Evolutionary conservation across 2,888 invertebrate species (phyloP).

Genomic region (Ectropis crepuscularia): DNA sequence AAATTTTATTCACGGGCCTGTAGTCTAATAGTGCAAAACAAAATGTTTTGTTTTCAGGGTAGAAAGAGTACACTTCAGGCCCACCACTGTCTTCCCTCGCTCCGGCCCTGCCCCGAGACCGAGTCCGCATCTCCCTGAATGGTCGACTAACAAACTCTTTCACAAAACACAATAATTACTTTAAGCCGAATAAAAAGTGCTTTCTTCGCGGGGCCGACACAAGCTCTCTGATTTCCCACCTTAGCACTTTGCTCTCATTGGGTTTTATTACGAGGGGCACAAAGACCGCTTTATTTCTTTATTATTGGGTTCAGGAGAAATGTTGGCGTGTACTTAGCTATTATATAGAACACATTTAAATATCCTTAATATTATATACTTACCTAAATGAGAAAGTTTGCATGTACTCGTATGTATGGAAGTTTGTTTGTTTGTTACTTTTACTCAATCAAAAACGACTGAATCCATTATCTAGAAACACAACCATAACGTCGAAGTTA

Average conservation of each 20-base stretch:
- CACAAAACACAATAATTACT: slow-evolving; percentile 85
- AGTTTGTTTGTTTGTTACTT: too few relatives aligned
- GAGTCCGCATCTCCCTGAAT: slow-evolving; percentile 76
- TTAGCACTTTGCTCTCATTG: slow-evolving; percentile 59
- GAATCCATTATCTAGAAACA: too few relatives aligned
- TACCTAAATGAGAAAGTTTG: too few relatives aligned
- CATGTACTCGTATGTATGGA: too few relatives aligned
- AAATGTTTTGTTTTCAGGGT: too few relatives aligned
- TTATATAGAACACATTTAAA: background rate
- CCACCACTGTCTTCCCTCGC: slow-evolving; percentile 22
- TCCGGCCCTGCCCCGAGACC: slow-evolving; percentile 58
- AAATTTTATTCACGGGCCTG: too few relatives aligned
- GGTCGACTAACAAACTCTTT: slow-evolving; percentile 84
- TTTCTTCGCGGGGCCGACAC: slow-evolving; percentile 68
- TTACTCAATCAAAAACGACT: too few relatives aligned
- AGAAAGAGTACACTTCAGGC: too few relatives aligned
- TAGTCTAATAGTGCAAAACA: too few relatives aligned
- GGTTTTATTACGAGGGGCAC: slow-evolving; percentile 35
- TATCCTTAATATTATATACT: too few relatives aligned
- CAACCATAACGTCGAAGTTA: too few relatives aligned
- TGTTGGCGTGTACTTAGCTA: background rate
- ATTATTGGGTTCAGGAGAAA: slow-evolving; percentile 22
- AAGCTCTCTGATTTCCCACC: slow-evolving; percentile 76
- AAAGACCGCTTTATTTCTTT: slow-evolving; percentile 41
- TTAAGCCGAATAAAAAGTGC: slow-evolving; percentile 81